These are phyloP conservation scores for Alethe diademata DNA, from an alignment of 2,113 vertebrate species.

Conservation along the genomic window DNA sequence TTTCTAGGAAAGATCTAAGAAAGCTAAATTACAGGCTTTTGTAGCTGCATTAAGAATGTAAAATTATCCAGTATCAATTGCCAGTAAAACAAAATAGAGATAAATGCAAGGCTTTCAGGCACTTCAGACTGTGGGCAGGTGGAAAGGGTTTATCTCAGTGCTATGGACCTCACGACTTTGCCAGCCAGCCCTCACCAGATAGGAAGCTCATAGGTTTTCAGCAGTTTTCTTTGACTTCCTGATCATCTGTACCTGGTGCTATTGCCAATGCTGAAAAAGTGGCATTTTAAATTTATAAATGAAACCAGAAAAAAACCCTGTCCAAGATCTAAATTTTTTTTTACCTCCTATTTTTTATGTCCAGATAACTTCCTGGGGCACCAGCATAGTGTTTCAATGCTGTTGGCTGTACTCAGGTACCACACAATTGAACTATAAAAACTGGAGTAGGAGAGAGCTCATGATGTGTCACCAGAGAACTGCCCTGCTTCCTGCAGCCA, in stretches of 20 bases:
- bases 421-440: rapidly evolving
- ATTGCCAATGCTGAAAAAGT: background rate
- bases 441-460: background rate
- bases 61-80: background rate
- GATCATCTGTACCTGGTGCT: background rate
- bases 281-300: background rate
- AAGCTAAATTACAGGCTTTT: background rate
- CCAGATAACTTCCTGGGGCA: background rate
- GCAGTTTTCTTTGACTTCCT: background rate
- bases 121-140: background rate
- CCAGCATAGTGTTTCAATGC: background rate
- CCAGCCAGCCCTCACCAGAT: background rate
- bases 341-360: background rate
- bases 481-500: background rate
- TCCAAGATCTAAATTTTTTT: background rate
- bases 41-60: background rate
- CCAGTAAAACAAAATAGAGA: background rate
- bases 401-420: background rate
- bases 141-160: background rate
- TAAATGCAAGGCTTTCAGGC: background rate
- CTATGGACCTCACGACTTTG: background rate
- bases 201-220: background rate
- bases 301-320: rapidly evolving
- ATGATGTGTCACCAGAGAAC: background rate
- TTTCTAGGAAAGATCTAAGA: background rate